Evolutionary conservation across 92 coral and sea anemone genomes (phyloP), one percentile per base, ranked within the genome.

Genomic region (Porites lobata): DNA sequence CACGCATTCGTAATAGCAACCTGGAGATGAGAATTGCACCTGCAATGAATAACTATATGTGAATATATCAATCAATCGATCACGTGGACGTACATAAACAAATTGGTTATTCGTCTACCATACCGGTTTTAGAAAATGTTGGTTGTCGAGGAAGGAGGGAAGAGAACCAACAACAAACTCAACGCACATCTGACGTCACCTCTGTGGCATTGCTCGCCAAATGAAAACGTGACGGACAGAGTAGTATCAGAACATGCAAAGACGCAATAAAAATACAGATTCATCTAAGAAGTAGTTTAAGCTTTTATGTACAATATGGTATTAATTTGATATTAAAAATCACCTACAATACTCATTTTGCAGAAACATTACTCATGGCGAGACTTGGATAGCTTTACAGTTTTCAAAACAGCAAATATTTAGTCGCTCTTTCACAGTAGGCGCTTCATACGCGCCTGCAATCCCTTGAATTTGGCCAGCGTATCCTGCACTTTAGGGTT

Each of bases 371-470:
- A 51, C 15, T 56, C 15, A 56, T 56, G 26, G 8, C 10, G 8
- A 73, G 10, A 26, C 29, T 47, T 4, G 24, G 11, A n/a, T 47
- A 73, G 29, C 26, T 22, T 22, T 67, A 22, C 10, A 9, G 22
- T 67, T 67, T 67, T 12, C 14, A 67, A 67, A 24, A 21, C 15
- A 15, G 18, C n/a, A 52, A n/a, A 73, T 52, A 73, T 18, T 9
- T 4, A 73, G 8, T 14, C n/a, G 58, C 20, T 19, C 7, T 7
- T 24, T 82, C 81, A 96, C 75, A 97, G 76, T 83, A 93, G 92
- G 56, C 99, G 98, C 75, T 97, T 96, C 54, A 97, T 90, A 57
- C 96, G 95, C 58, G 95, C 90, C 93, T 92, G 96, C 90, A 97
- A 87, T 69, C 96, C 98, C 78, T 97, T 94, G 81, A 94, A 95